These are phyloP conservation scores for Garrulus glandarius DNA, from an alignment of 2,797 vertebrate species.

Conservation along the genomic window DNA sequence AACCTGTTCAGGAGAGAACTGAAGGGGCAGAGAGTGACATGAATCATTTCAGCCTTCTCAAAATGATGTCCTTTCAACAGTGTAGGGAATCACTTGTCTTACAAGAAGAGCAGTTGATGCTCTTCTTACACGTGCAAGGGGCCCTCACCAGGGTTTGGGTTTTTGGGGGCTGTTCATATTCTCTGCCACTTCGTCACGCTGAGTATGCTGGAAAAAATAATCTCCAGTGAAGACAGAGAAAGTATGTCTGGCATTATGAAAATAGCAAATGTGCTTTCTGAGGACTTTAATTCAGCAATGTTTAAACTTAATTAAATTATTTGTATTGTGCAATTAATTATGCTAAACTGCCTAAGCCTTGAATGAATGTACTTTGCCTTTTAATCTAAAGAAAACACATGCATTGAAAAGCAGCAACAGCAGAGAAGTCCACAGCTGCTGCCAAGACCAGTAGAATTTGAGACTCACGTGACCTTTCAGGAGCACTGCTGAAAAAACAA, in stretches of 20 bases:
- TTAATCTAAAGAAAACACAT: conserved; percentile 41
- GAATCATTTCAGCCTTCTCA: neutral
- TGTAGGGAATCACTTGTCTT: neutral
- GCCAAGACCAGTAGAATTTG: neutral
- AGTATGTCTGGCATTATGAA: neutral
- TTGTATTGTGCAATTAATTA: conserved; percentile 52
- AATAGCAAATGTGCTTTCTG: neutral
- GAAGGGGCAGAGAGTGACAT: neutral
- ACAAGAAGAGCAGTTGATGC: neutral
- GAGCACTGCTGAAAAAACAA: neutral
- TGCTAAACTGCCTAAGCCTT: conserved; percentile 44
- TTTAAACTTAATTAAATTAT: conserved; percentile 43
- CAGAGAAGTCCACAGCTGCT: neutral
- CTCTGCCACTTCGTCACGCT: neutral
- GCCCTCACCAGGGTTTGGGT: neutral
- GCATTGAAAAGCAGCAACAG: neutral
- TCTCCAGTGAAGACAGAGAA: neutral
- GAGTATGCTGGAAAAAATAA: neutral
- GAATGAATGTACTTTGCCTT: conserved; percentile 11
- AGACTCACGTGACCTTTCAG: neutral
- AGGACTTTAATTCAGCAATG: conserved; percentile 1
- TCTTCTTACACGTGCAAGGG: neutral
- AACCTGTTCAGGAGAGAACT: neutral
- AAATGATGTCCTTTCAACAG: accelerated
- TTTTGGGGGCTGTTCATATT: neutral